phyloP scores from a whole-genome alignment of 2,113 vertebrate genomes.

The Rostratula benghalensis region DNA sequence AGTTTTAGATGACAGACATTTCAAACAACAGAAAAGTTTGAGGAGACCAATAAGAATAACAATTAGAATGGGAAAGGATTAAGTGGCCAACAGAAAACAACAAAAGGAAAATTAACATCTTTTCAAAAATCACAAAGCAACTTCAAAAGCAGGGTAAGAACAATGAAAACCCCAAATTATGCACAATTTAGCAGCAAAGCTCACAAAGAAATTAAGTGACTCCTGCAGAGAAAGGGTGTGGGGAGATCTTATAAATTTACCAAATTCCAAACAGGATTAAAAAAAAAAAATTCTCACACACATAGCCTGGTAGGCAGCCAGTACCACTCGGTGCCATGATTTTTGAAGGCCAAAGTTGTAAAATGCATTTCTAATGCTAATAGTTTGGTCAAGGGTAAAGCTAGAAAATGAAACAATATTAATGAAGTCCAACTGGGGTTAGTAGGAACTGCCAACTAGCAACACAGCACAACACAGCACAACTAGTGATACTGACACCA shows the following conservation, averaged over 20 bases:
- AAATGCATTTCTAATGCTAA: neutral
- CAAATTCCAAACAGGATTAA: slow-evolving; percentile 40
- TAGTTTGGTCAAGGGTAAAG: neutral
- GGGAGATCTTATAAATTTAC: slow-evolving; percentile 43
- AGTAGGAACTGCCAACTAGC: neutral
- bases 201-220: slow-evolving; percentile 47
- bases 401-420: neutral
- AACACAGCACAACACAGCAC: neutral
- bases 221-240: slow-evolving; percentile 66
- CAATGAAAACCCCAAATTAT: slow-evolving; percentile 61
- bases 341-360: neutral
- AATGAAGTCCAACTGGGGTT: neutral
- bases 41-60: slow-evolving; percentile 49
- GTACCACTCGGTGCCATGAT: neutral
- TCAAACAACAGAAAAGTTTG: slow-evolving; percentile 52
- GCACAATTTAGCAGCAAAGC: slow-evolving; percentile 49
- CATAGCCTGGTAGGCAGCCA: slow-evolving; percentile 38
- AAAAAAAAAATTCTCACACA: slow-evolving; percentile 3
- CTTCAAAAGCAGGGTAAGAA: slow-evolving; percentile 34
- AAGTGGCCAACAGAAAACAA: slow-evolving; percentile 59
- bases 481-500: neutral
- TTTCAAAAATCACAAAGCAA: slow-evolving; percentile 61
- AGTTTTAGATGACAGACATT: slow-evolving; percentile 55
- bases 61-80: slow-evolving; percentile 61
- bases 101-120: slow-evolving; percentile 67